Percentiles rank a stretch among this genome's conserved stretches.
phyloP scores from a whole-genome alignment of 2,888 invertebrate genomes.

The Magallana nippona region DNA sequence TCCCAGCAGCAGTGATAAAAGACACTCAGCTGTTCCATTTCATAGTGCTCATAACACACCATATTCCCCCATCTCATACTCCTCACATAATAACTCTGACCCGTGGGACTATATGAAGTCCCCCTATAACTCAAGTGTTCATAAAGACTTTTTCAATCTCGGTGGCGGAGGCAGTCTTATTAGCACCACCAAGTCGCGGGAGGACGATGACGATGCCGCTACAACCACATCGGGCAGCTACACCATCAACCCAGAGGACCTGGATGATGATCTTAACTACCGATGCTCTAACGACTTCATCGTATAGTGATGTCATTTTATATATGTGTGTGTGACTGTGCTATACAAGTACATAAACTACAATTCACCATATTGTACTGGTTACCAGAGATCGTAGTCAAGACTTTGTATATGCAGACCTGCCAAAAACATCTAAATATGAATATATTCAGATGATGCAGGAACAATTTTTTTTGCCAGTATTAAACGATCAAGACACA shows the following conservation, averaged over 20 bases:
- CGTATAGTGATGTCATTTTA: conserved; percentile 47
- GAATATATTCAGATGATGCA: too few species aligned
- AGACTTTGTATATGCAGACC: neutral
- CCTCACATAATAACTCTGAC: neutral
- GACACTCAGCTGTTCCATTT: conserved; percentile 31
- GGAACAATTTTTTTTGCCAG: conserved; percentile 9
- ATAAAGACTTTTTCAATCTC: conserved; percentile 50
- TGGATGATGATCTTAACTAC: conserved; percentile 57
- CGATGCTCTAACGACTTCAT: conserved; percentile 56
- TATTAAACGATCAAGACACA: conserved; percentile 20
- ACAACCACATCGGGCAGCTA: conserved; percentile 73
- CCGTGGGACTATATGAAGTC: conserved; percentile 43
- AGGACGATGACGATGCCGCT: conserved; percentile 70
- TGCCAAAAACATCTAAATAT: too few species aligned
- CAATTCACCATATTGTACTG: neutral
- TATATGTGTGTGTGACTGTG: neutral
- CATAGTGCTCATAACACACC: conserved; percentile 28
- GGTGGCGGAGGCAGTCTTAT: conserved; percentile 53
- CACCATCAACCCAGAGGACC: conserved; percentile 66
- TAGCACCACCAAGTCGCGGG: conserved; percentile 60
- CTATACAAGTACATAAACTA: neutral
- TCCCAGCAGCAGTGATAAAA: conserved; percentile 43
- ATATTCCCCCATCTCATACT: conserved; percentile 34
- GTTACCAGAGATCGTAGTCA: neutral
- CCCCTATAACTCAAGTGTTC: conserved; percentile 38